These are phyloP conservation scores for Carassius auratus DNA, from an alignment of 2,113 vertebrate genomes.

Conservation along the genomic window DNA sequence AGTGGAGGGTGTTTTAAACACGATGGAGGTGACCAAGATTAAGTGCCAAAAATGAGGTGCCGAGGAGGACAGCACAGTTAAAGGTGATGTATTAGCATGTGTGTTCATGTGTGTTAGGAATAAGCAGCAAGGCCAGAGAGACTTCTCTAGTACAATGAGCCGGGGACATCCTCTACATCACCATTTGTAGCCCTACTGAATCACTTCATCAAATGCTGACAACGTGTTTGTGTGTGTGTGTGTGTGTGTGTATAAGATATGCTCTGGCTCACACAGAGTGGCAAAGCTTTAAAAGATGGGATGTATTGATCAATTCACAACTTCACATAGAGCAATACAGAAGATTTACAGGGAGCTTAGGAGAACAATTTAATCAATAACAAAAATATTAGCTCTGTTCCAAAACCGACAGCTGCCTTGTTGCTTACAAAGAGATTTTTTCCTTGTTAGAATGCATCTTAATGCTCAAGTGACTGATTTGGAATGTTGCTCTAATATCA, in stretches of 20 bases:
- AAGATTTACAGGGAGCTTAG: background rate
- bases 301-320: background rate
- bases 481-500: background rate
- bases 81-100: constrained; percentile 24
- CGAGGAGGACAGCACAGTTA: background rate
- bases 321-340: background rate
- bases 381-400: background rate
- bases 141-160: background rate
- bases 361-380: constrained; percentile 6
- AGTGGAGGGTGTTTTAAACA: background rate
- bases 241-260: background rate
- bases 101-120: background rate
- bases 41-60: background rate
- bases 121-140: background rate
- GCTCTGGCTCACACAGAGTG: background rate
- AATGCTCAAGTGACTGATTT: background rate
- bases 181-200: background rate
- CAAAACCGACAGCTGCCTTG: background rate
- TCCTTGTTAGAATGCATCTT: background rate
- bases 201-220: constrained; percentile 21
- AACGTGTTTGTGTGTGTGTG: background rate
- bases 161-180: background rate
- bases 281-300: background rate
- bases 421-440: background rate
- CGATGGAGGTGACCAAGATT: background rate